Evolutionary conservation across 2,888 invertebrate species (phyloP).

Genomic region (Acrocera orbiculus): DNA sequence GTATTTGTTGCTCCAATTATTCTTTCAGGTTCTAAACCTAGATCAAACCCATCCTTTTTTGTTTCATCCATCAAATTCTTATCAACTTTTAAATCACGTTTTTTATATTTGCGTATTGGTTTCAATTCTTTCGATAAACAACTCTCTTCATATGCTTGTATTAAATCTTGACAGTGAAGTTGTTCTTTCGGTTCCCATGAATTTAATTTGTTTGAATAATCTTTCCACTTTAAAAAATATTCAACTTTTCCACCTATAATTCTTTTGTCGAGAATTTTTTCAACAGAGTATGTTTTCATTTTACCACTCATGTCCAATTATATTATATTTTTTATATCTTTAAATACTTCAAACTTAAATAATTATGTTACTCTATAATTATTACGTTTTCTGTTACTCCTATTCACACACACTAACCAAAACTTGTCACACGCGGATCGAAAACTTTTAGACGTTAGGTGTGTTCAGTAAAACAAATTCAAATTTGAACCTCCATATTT

Average conservation of each 20-base stretch:
- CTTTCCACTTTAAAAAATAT: conserved; percentile 61
- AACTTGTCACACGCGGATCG: no score
- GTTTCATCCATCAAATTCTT: conserved; percentile 33
- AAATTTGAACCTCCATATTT: no score
- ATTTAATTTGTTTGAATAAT: conserved; percentile 73
- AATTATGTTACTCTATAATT: no score
- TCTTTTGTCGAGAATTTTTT: conserved; percentile 74
- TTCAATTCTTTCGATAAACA: conserved; percentile 40
- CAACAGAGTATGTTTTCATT: conserved; percentile 70
- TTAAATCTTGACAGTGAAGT: conserved; percentile 77
- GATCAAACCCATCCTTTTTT: conserved; percentile 51
- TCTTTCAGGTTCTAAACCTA: conserved; percentile 66
- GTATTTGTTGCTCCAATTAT: conserved; percentile 82
- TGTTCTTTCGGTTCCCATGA: conserved; percentile 95
- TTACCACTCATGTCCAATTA: no score
- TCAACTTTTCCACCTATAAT: conserved; percentile 60
- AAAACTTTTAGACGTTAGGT: no score
- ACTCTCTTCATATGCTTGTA: conserved; percentile 69
- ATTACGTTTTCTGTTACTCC: no score
- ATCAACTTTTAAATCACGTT: conserved; percentile 32
- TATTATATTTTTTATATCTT: no score
- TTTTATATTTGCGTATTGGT: conserved; percentile 22
- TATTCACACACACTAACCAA: no score
- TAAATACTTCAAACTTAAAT: no score
- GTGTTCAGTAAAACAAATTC: no score